These are phyloP conservation scores for Calyptommatus sinebrachiatus DNA, from an alignment of 2,113 vertebrate species.

Conservation along the genomic window DNA sequence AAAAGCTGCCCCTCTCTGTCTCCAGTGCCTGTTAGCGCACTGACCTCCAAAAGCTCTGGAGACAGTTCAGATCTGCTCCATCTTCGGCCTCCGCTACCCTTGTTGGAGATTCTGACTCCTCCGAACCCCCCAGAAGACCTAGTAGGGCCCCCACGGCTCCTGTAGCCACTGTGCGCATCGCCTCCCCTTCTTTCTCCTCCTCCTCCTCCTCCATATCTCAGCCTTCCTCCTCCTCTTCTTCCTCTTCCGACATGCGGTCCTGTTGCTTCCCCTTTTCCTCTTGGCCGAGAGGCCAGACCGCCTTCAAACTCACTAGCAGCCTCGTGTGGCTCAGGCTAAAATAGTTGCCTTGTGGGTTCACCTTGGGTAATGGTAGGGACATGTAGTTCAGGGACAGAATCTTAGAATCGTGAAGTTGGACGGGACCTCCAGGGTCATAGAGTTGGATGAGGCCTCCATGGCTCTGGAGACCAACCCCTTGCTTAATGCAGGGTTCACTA, in stretches of 20 bases:
- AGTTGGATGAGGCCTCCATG: too few species aligned
- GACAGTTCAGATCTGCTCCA: conserved; percentile 44
- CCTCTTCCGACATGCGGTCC: neutral
- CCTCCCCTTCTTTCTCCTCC: neutral
- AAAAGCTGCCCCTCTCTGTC: neutral
- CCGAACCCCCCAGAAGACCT: conserved; percentile 12
- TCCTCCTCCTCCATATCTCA: neutral
- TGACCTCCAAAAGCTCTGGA: conserved; percentile 65
- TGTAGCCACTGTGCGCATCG: neutral
- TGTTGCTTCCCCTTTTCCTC: conserved; percentile 18
- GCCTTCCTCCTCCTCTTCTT: neutral
- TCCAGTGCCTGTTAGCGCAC: neutral
- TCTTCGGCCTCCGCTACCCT: conserved; percentile 67
- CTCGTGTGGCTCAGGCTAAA: neutral
- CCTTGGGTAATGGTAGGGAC: neutral
- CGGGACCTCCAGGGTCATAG: neutral
- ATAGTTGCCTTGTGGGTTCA: neutral
- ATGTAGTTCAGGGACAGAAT: neutral
- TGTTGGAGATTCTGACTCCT: conserved; percentile 1
- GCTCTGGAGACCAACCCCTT: too few species aligned
- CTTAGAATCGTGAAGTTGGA: neutral
- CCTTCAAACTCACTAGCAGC: neutral
- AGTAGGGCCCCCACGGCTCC: neutral
- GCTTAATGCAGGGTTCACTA: too few species aligned
- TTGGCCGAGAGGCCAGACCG: neutral